Evolutionary conservation across 2,113 vertebrate species (phyloP).

Genomic region (Dermatemys mawii): DNA sequence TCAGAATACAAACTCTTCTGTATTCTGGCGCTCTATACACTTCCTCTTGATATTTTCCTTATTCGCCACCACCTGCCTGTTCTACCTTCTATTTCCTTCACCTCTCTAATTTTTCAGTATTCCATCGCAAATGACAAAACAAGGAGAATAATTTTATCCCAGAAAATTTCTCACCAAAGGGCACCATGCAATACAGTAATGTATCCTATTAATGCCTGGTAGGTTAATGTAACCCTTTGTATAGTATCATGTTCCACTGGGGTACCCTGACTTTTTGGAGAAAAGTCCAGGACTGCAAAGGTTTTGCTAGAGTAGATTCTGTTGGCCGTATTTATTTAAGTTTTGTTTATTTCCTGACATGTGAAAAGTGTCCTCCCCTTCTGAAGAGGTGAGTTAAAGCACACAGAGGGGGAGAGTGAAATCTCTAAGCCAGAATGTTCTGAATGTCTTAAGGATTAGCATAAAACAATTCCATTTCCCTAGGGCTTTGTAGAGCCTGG

Average conservation of each 20-base stretch:
- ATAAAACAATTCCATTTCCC: neutral
- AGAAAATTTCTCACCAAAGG: neutral
- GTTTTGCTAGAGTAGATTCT: accelerated
- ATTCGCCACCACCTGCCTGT: neutral
- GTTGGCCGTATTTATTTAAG: accelerated
- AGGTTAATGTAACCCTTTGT: neutral
- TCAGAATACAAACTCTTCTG: neutral
- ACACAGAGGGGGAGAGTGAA: neutral
- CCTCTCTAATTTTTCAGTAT: neutral
- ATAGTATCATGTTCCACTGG: neutral
- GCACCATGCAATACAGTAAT: neutral
- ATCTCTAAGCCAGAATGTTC: neutral
- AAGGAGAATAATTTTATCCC: neutral
- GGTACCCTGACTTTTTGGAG: neutral
- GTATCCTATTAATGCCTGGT: no score
- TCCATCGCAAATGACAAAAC: neutral
- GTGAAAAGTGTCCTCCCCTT: accelerated
- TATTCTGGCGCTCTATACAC: neutral
- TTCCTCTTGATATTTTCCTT: neutral
- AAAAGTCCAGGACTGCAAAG: accelerated
- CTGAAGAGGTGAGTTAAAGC: no score
- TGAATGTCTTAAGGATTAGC: neutral
- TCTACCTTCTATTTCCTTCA: neutral
- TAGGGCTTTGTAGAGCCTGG: neutral
- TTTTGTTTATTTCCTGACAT: accelerated